A percentile compares a stretch with the other conserved stretches of the same genome.
These are phyloP conservation scores for Vesta saturnalis DNA, from an alignment of 2,888 invertebrate species.

Conservation along the genomic window DNA sequence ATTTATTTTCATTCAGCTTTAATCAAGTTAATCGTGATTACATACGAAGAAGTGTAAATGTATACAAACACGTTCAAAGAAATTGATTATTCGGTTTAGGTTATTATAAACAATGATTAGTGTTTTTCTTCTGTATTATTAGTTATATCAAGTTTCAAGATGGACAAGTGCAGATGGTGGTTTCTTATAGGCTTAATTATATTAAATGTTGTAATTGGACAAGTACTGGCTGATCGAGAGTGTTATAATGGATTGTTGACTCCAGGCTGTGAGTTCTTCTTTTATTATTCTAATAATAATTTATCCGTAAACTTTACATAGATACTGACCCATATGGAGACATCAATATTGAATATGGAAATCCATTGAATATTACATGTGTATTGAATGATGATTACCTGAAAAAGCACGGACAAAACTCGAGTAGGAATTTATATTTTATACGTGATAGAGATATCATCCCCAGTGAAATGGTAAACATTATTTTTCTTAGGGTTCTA, in stretches of 20 bases:
- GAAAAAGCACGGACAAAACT: constrained; percentile 64
- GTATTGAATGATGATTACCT: constrained; percentile 65
- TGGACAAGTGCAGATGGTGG: constrained; percentile 13
- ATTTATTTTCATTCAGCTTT: no score
- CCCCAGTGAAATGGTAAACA: constrained; percentile 57
- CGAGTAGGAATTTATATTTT: constrained; percentile 63
- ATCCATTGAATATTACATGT: constrained; percentile 73
- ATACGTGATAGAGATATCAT: constrained; percentile 58
- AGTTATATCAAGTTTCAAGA: not conserved
- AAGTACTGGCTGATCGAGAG: constrained; percentile 17
- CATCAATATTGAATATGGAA: constrained; percentile 66
- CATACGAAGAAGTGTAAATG: not conserved
- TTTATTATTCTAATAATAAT: constrained; percentile 16
- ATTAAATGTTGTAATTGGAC: not conserved
- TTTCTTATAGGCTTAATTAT: not conserved
- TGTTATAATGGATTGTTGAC: constrained; percentile 24
- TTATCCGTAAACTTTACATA: constrained; percentile 34
- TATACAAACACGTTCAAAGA: constrained; percentile 1
- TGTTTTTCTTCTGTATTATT: no score
- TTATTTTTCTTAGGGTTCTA: not conserved
- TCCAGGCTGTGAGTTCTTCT: constrained; percentile 37
- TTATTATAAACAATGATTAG: not conserved
- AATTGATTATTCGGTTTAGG: not conserved
- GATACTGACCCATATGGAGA: constrained; percentile 59
- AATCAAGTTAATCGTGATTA: not conserved